Conservation (phyloP, 2,797 vertebrate genomes). For the Spinibarbus caldwelli region DNA sequence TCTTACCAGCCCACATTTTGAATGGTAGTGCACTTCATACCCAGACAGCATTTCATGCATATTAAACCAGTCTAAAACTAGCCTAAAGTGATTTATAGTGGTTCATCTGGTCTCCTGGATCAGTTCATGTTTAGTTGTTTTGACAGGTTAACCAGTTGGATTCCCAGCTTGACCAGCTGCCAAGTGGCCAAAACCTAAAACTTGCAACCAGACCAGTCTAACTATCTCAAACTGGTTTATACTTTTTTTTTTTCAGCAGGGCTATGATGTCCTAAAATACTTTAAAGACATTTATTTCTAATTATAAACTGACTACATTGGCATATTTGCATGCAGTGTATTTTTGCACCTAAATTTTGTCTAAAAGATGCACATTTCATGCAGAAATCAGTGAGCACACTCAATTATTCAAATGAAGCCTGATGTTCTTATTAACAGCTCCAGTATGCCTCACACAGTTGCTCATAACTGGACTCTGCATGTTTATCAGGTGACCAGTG, state of each 20-base stretch:
- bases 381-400: background rate
- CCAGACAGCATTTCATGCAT: background rate
- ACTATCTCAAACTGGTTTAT: background rate
- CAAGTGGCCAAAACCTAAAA: background rate
- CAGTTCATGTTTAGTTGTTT: background rate
- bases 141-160: background rate
- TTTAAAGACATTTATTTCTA: background rate
- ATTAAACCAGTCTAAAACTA: background rate
- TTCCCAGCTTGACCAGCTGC: background rate
- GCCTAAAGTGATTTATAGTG: background rate
- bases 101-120: background rate
- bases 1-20: background rate
- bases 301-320: background rate
- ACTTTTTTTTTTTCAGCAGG: background rate
- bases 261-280: background rate
- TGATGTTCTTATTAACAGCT: constrained; percentile 54
- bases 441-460: constrained; percentile 12
- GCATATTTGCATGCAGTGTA: background rate
- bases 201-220: background rate
- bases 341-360: background rate
- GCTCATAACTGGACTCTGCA: constrained; percentile 59
- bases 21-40: background rate
- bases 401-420: constrained; percentile 27
- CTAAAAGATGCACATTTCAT: background rate
- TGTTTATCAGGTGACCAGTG: constrained; percentile 55